Evolutionary conservation across 2,797 vertebrate species (phyloP), one percentile per base, ranked within the genome.

Genomic region (Margarornis squamiger): DNA sequence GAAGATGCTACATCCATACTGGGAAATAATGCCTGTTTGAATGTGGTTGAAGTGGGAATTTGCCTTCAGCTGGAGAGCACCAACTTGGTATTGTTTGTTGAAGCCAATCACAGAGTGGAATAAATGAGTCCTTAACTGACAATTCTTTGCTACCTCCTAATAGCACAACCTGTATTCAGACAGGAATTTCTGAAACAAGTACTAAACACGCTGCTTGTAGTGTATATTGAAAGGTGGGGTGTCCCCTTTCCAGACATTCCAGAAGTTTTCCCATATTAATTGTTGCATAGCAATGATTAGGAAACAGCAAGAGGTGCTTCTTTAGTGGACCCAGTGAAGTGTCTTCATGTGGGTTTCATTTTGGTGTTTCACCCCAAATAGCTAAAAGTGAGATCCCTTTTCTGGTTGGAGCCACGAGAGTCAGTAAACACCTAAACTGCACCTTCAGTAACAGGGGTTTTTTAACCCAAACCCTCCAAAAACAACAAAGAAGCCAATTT

Each of bases 331-430:
- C 32, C 30, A 13, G 5, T 17, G 15, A 14, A 17, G 6, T 7
- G 5, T 13, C 23, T 55, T 48, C 16, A 14, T 29, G 22, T 18
- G 29, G 10, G 15, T 30, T 74, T 54, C 10, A 1, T 34, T 88
- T 51, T 4, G 61, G 4, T 17, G n/a, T 84, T 89, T 36, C 14
- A 57, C 15, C n/a, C 36, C 41, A 32, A 75, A 38, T 0, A 59
- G 2, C 23, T 13, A 17, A 27, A 74, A 43, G 14, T 2, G 10
- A 85, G 26, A 71, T 63, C 57, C 8, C 16, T 65, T 71, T 32
- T 38, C 11, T 20, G 6, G 3, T 45, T 62, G 29, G 24, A 39
- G 23, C 20, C 3, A 1, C 0, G 2, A 20, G 12, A 15, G 32
- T 30, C 45, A 36, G 4, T 6, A 34, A 80, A 52, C 29, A 38